Evolutionary conservation across 1,140 invertebrate species (phyloP).

Genomic region (Drosophila takahashii): DNA sequence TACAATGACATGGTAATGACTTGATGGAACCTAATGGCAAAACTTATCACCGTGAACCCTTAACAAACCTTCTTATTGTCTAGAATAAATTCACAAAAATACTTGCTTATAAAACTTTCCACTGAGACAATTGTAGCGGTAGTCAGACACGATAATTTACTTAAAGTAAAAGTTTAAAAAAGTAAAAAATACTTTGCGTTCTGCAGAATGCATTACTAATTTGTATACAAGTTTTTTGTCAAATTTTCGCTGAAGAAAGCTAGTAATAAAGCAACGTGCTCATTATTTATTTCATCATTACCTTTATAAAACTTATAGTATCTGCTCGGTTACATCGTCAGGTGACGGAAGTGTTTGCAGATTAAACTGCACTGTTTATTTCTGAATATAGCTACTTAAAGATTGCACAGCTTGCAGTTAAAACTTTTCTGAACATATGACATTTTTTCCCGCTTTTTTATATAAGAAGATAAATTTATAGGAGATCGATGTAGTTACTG

Average conservation of each 20-base stretch:
- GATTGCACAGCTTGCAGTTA: slow-evolving; percentile 1
- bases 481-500: not conserved
- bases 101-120: slow-evolving; percentile 37
- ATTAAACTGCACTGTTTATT: not conserved
- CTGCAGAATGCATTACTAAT: too few species aligned
- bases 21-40: not conserved
- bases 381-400: too few species aligned
- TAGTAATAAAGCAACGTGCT: not conserved
- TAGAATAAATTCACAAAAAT: slow-evolving; percentile 1
- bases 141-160: too few species aligned
- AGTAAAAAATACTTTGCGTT: too few species aligned
- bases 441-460: too few species aligned
- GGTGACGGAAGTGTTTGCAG: not conserved
- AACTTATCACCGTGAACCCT: not conserved
- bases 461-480: slow-evolving; percentile 5
- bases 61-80: not conserved
- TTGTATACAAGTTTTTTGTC: too few species aligned
- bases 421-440: not conserved
- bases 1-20: not conserved
- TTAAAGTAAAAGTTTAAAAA: too few species aligned
- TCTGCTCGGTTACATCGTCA: not conserved
- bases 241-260: not conserved
- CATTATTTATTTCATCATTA: not conserved
- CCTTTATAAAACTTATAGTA: not conserved
- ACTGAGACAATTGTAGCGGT: slow-evolving; percentile 38